Base-by-base conservation (phyloP, 2,113 vertebrate species). In the Perca flavescens region DNA sequence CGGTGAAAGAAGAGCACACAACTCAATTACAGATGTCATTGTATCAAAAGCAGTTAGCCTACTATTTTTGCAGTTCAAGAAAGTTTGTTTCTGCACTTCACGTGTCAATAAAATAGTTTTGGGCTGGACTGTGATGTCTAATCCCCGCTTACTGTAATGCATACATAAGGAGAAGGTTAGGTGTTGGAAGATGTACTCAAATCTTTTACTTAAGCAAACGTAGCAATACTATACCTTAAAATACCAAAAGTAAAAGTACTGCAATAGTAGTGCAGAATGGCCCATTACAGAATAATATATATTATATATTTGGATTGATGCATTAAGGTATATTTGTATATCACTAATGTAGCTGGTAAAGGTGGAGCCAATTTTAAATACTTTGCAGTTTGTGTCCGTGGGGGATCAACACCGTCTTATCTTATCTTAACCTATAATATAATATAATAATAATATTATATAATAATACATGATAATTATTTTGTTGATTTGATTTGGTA, bases 11-110 rank as follows among this genome's bases (percentile, higher is more conserved):
- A 72, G 63, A 60, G 49, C 21, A 79, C 89, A 88, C 88, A 68
- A 31, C 89, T 91, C 82, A 77, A 89, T 91, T 88, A 83, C 52
- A 69, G 54, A 58, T 53, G 75, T 60, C 60, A 66, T 80, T 83
- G 83, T 60, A 43, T 40, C 49, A 53, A 19, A 43, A 60, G 34
- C 54, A 77, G 49, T 15, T 53, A 22, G 40, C 40, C 47, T 62
- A 40, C 40, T 40, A 40, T 57, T 57, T 46, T 36, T 56, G 12
- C 13, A 67, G 47, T 19, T 31, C 25, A 50, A 31, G 17, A 67
- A 31, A 11, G 43, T 64, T 73, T 56, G 25, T 80, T 50, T 46
- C 47, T 31, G 56, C 22, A 16, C 13, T n/a, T 57, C 4, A 22
- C 52, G 15, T 70, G 49, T 28, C 31, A 62, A 16, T 79, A 49